Percentiles rank a stretch among this genome's conserved stretches.
These are phyloP conservation scores for Capitella teleta DNA, from an alignment of 1,140 invertebrate genomes.

Conservation along the genomic window DNA sequence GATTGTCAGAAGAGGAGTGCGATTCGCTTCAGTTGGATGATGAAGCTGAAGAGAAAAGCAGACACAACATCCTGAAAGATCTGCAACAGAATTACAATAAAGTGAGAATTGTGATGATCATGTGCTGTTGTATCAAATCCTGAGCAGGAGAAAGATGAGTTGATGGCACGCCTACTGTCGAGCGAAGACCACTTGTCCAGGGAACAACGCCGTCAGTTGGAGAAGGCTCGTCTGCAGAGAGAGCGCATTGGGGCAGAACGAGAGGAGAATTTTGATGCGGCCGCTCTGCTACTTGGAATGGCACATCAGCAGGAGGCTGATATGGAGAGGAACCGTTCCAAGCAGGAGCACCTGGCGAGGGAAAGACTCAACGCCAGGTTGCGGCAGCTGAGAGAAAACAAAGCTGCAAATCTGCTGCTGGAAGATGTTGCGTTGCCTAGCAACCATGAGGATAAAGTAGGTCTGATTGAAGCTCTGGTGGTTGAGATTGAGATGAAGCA, in stretches of 20 bases:
- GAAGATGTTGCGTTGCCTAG: slow-evolving; percentile 11
- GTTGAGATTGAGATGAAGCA: slow-evolving; percentile 23
- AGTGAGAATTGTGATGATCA: too few species aligned
- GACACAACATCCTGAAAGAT: too few species aligned
- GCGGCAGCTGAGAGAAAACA: slow-evolving; percentile 15
- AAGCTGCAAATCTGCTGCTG: background rate
- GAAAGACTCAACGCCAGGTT: slow-evolving; percentile 24
- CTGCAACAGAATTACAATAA: too few species aligned
- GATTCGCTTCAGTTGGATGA: too few species aligned
- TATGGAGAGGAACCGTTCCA: background rate
- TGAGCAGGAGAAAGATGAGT: slow-evolving; percentile 23
- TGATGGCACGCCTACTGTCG: slow-evolving; percentile 19
- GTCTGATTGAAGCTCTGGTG: slow-evolving; percentile 21
- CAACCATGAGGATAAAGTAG: slow-evolving; percentile 16
- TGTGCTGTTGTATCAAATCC: too few species aligned
- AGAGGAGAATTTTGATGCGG: slow-evolving; percentile 29
- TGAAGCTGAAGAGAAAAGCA: too few species aligned
- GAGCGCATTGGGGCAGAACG: slow-evolving; percentile 21
- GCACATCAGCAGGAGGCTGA: background rate
- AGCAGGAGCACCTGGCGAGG: slow-evolving; percentile 24
- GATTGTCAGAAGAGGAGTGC: too few species aligned
- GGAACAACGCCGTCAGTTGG: slow-evolving; percentile 19
- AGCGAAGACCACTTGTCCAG: slow-evolving; percentile 15
- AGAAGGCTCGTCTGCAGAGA: slow-evolving; percentile 20
- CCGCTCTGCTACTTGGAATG: slow-evolving; percentile 18